Percentiles rank a stretch among this genome's conserved stretches.
These are phyloP conservation scores for Prochilodus magdalenae DNA, from an alignment of 2,113 vertebrate species.

Conservation along the genomic window DNA sequence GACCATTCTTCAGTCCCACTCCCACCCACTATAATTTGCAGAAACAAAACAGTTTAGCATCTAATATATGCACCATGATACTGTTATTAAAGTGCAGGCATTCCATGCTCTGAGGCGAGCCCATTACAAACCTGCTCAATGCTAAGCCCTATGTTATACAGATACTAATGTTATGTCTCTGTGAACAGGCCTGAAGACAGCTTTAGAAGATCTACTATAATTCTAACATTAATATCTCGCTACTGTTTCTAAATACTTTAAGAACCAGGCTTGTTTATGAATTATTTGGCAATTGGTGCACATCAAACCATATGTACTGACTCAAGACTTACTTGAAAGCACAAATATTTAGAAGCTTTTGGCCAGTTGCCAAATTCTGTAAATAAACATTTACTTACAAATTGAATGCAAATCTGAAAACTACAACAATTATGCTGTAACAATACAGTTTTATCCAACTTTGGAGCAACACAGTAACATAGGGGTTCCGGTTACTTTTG, in stretches of 20 bases:
- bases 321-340: no score
- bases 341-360: no score
- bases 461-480: no score
- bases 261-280: no score
- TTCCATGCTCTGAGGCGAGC: not conserved
- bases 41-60: not conserved
- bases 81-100: not conserved
- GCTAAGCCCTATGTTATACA: not conserved
- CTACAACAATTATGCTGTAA: no score
- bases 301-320: no score
- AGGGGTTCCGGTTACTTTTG: not conserved
- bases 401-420: no score
- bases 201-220: not conserved
- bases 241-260: not conserved
- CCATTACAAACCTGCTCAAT: not conserved
- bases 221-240: not conserved
- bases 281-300: no score
- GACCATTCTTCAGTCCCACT: not conserved
- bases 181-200: not conserved
- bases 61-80: not conserved
- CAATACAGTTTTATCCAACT: no score
- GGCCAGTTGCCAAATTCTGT: no score
- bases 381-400: no score
- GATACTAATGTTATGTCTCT: no score
- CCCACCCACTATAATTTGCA: not conserved